Base-by-base conservation (phyloP, 2,113 vertebrate species). In the Phalacrocorax brasilianus region DNA sequence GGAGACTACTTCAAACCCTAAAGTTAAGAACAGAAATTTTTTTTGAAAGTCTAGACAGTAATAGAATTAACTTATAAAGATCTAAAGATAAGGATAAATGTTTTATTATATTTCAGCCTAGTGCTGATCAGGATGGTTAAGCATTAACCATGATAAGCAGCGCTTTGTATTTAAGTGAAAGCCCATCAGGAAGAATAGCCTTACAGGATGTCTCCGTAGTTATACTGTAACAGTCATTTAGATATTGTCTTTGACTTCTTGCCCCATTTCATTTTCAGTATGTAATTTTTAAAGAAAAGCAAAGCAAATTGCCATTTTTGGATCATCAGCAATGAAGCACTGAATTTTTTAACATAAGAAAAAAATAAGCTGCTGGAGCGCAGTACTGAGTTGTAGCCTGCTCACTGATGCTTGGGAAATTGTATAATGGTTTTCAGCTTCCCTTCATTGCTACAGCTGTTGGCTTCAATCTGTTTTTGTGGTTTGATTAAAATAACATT, bases 401-500 rank as follows among this genome's bases (percentile, higher is more conserved):
- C 82, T 96, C 85, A 42, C 30, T 90, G 94, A 55, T 53, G 82
- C 95, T 45, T 92, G 82, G 5, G 61, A 88, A 96, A 95, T 96
- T 56, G 47, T 88, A 38, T 82, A 86, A 86, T 74, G 95, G 59
- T 68, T 95, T 93, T 76, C 90, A 80, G 85, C 55, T 80, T 38
- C 88, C 61, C 71, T 53, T 80, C 88, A 8, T 50, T 80, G 90
- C 87, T 79, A 17, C 90, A 80, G 90, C 88, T 91, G 85, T 77
- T 96, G 88, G 63, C 55, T 89, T 85, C 95, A 90, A 44, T 90
- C 88, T 91, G 78, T 1, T 62, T 94, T 74, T 71, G 58, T 66
- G 75, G 24, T 77, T 90, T 91, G 63, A 96, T 88, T 91, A 76
- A 94, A 97, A 88, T 80, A 91, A 85, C 74, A 7, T n/a, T 38